phyloP scores from a whole-genome alignment of 2,797 vertebrate genomes.

The Poliocrania exsul region DNA sequence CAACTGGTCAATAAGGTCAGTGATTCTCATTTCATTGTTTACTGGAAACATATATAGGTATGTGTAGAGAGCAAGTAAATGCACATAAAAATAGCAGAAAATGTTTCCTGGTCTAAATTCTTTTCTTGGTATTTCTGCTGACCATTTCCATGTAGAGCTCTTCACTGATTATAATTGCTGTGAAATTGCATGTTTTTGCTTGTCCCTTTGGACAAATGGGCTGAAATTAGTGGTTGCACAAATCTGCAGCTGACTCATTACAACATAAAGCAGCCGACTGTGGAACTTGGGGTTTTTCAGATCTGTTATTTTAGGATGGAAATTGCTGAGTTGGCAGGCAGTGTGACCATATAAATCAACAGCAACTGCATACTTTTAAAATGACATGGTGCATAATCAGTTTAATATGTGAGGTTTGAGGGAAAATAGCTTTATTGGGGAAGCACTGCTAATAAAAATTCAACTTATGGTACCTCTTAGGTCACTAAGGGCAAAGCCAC shows the following conservation, averaged over 20 bases:
- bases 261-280: slow-evolving; percentile 8
- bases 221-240: slow-evolving; percentile 64
- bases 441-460: slow-evolving; percentile 45
- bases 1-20: background rate
- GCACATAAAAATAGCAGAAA: background rate
- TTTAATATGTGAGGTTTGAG: slow-evolving; percentile 61
- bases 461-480: slow-evolving; percentile 2
- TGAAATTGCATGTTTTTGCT: slow-evolving; percentile 67
- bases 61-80: background rate
- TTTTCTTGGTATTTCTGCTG: slow-evolving; percentile 33
- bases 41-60: background rate
- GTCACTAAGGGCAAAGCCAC: slow-evolving; percentile 39
- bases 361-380: slow-evolving; percentile 66
- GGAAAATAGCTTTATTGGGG: slow-evolving; percentile 52
- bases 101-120: background rate
- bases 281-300: background rate
- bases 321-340: slow-evolving; percentile 65
- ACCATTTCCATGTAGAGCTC: slow-evolving; percentile 37
- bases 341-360: slow-evolving; percentile 61
- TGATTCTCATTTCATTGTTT: background rate
- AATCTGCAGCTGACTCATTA: slow-evolving; percentile 70
- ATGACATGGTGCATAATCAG: slow-evolving; percentile 64
- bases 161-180: slow-evolving; percentile 64
- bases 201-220: slow-evolving; percentile 61
- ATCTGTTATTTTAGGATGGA: slow-evolving; percentile 66